Evolutionary conservation across 2,888 invertebrate species (phyloP).

Genomic region (Drosophila longiperda): DNA sequence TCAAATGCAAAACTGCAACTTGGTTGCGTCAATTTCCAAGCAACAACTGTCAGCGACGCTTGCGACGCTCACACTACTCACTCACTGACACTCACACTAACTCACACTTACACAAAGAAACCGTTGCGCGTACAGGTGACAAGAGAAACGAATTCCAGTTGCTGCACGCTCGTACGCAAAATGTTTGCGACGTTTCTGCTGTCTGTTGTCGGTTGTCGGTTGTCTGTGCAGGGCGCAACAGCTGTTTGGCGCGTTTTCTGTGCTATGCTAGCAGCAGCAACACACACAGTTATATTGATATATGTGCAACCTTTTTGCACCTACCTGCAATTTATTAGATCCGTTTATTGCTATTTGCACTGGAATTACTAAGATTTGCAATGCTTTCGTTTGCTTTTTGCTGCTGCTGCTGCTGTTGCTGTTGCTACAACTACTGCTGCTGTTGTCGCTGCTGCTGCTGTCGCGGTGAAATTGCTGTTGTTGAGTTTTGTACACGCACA

Average conservation of each 20-base stretch:
- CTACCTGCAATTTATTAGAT: conserved; percentile 40
- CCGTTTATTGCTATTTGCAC: conserved; percentile 30
- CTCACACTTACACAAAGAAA: conserved; percentile 34
- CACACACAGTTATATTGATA: conserved; percentile 35
- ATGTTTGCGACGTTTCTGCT: conserved; percentile 37
- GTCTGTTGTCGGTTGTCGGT: conserved; percentile 27
- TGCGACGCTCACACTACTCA: conserved; percentile 16
- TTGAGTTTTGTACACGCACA: conserved; percentile 24
- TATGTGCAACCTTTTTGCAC: conserved; percentile 14
- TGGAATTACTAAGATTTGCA: conserved; percentile 9
- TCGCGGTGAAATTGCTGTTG: conserved; percentile 57
- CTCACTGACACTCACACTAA: conserved; percentile 5
- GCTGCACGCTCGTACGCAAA: conserved; percentile 18
- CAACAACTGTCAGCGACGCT: conserved; percentile 47
- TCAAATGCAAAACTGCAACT: conserved; percentile 43
- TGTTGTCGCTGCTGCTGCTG: conserved; percentile 50
- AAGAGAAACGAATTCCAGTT: conserved; percentile 37
- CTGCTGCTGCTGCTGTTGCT: conserved; percentile 31
- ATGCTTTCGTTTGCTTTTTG: conserved; percentile 14
- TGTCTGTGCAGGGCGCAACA: conserved; percentile 52
- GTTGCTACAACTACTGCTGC: conserved; percentile 37
- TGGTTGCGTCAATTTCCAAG: conserved; percentile 48
- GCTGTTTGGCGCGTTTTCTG: conserved; percentile 65
- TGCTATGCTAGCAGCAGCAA: conserved; percentile 66
- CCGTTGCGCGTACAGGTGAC: conserved; percentile 44